Evolutionary conservation across 2,797 vertebrate species (phyloP).

Genomic region (Macropus fuliginosus): DNA sequence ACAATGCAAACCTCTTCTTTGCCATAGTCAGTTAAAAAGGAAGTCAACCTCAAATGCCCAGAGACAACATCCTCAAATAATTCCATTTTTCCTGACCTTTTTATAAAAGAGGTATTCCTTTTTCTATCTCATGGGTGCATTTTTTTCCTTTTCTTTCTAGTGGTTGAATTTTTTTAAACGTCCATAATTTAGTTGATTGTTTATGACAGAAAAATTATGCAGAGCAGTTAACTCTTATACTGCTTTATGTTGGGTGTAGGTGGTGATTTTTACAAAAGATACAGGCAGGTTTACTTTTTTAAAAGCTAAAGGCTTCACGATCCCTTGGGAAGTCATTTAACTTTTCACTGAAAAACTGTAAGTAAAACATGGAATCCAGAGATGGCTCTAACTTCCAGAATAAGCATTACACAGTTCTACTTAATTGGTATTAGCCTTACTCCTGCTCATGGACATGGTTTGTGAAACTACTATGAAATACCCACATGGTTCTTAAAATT

Average conservation of each 20-base stretch:
- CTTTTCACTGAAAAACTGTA: neutral
- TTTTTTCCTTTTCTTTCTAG: neutral
- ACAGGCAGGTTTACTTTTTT: neutral
- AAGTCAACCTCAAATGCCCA: neutral
- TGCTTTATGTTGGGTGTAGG: neutral
- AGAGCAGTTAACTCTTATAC: neutral
- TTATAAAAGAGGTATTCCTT: neutral
- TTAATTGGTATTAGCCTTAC: neutral
- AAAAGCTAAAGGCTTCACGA: neutral
- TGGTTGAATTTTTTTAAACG: neutral
- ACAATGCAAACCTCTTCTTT: slow-evolving; percentile 79
- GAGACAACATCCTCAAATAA: slow-evolving; percentile 42
- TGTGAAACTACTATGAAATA: neutral
- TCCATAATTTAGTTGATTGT: neutral
- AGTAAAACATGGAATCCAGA: neutral
- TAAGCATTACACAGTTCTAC: neutral
- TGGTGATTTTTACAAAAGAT: neutral
- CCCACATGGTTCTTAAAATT: neutral
- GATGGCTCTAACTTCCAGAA: too few species aligned
- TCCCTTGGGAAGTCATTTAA: neutral
- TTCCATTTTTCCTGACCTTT: neutral
- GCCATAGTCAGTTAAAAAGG: slow-evolving; percentile 36
- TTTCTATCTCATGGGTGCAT: neutral
- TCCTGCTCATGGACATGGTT: neutral
- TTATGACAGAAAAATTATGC: neutral